A percentile compares a stretch with the other conserved stretches of the same genome.
phyloP scores from a whole-genome alignment of 2,113 vertebrate genomes.

The Colaptes auratus region DNA sequence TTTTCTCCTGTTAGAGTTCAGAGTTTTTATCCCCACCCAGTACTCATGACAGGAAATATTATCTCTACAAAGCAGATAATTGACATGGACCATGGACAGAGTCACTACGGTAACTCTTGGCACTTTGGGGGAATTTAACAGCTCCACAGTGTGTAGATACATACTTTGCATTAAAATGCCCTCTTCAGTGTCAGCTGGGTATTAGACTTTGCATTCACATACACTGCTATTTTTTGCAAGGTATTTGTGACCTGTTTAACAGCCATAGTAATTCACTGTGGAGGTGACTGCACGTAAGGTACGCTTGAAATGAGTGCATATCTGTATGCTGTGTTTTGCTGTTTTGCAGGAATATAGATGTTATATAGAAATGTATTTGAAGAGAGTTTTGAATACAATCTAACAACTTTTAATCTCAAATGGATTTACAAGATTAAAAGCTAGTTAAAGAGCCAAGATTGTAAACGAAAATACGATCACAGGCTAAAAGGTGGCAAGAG shows the following conservation, averaged over 20 bases:
- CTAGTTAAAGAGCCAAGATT: not conserved
- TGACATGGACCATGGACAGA: not conserved
- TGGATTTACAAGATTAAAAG: not conserved
- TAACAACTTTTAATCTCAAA: not conserved
- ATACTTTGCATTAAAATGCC: not conserved
- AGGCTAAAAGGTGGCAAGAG: not conserved
- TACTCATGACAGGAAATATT: not conserved
- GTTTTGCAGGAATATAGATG: not conserved
- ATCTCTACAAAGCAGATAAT: not conserved
- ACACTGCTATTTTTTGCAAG: not conserved
- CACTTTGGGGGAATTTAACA: not conserved
- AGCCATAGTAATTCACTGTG: not conserved
- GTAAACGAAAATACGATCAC: not conserved
- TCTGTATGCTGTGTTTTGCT: not conserved
- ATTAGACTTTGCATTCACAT: not conserved
- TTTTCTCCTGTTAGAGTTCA: slow-evolving; percentile 31
- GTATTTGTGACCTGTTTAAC: not conserved
- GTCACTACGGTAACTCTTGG: not conserved
- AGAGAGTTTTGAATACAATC: not conserved
- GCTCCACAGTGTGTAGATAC: not conserved
- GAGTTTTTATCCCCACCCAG: not conserved
- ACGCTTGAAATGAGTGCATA: not conserved
- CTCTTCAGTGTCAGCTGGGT: not conserved
- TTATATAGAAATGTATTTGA: not conserved
- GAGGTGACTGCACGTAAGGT: not conserved